A percentile compares a stretch with the other conserved stretches of the same genome.
These are phyloP conservation scores for Syngnathus typhle DNA, from an alignment of 2,113 vertebrate species.

Conservation along the genomic window DNA sequence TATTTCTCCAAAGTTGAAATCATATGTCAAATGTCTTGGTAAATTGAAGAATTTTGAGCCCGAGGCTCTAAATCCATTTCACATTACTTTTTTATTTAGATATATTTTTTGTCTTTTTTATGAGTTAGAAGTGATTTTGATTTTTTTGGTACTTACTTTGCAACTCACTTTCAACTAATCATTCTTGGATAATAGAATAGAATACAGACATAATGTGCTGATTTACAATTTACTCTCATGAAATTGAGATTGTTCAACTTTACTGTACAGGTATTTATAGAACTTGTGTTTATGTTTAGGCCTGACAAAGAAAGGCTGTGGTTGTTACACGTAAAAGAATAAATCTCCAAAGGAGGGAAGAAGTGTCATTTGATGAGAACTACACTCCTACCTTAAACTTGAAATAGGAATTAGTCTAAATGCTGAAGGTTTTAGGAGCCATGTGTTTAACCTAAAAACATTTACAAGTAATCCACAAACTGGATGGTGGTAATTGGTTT, in stretches of 20 bases:
- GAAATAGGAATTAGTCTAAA: background rate
- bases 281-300: background rate
- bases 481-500: too few relatives aligned
- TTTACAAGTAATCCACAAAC: background rate
- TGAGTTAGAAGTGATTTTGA: background rate
- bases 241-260: background rate
- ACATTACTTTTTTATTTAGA: background rate
- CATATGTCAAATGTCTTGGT: background rate
- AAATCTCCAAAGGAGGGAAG: background rate
- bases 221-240: background rate
- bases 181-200: background rate
- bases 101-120: background rate
- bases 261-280: background rate
- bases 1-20: background rate
- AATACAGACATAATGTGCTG: background rate
- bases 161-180: background rate
- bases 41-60: background rate
- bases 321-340: background rate
- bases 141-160: background rate
- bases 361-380: background rate
- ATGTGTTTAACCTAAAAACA: background rate
- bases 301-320: background rate
- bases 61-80: background rate
- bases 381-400: background rate
- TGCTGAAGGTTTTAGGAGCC: background rate